Evolutionary conservation across 2,797 vertebrate species (phyloP), one percentile per base, ranked within the genome.

Genomic region (Schizopygopsis malacanthus): DNA sequence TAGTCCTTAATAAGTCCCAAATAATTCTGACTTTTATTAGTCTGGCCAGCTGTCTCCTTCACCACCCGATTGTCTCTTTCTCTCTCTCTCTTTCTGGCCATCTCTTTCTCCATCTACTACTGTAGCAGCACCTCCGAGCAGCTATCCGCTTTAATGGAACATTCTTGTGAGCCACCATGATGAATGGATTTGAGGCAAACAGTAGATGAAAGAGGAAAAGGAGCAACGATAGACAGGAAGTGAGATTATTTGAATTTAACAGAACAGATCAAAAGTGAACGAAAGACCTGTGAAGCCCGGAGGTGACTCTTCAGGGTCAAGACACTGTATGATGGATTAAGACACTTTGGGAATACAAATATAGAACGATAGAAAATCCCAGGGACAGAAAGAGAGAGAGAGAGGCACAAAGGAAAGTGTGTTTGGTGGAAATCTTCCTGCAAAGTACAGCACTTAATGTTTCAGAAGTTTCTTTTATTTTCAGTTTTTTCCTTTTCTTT

Each of bases 171-270:
- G 73, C 47, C 43, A 28, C 25, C 76, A 79, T 70, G 87, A 80
- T 88, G 73, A 80, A 81, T 85, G 81, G 77, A 82, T 81, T 78
- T 54, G 47, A 28, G 52, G 41, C 39, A 33, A 67, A 77, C 72
- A 63, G 76, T 70, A 84, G 82, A 79, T 83, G 84, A 79, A 73
- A 86, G 50, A 73, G 79, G 80, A 78, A 72, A 81, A 71, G 37
- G 22, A 56, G 47, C 54, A 85, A 81, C 50, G 47, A 76, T 47
- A 63, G 59, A 78, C 39, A 28, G 39, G 79, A 56, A 75, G 79
- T 81, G 65, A 63, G 69, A 73, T 77, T 75, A 87, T 82, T 78
- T 80, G 54, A 86, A 84, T 87, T 85, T 61, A 75, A 56, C 61
- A 70, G 45, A 41, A 70, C 13, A 77, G 84, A 77, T 81, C 71